phyloP scores from a whole-genome alignment of 2,888 invertebrate genomes.

The Tipula unca region DNA sequence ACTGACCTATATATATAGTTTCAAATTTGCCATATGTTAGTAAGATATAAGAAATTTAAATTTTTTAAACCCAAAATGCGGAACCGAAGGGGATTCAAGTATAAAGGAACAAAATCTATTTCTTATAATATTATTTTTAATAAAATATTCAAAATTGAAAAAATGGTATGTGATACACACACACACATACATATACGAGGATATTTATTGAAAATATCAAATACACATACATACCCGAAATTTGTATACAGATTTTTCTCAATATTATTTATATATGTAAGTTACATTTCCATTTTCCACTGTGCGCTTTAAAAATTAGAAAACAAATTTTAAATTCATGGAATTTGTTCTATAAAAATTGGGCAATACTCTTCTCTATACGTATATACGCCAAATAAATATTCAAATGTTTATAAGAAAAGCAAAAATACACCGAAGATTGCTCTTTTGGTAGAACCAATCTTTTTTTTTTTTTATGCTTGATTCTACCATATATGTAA shows the following conservation, averaged over 20 bases:
- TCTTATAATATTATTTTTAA: background rate
- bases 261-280: background rate
- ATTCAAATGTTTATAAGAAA: background rate
- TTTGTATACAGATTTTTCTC: background rate
- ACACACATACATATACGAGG: no score
- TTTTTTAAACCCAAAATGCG: background rate
- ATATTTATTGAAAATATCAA: background rate
- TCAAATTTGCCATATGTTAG: background rate
- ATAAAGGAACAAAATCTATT: background rate
- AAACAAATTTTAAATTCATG: background rate
- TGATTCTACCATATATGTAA: background rate
- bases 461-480: background rate
- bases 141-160: slow-evolving; percentile 8
- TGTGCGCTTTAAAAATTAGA: background rate
- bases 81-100: background rate
- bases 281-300: background rate
- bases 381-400: background rate
- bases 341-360: background rate
- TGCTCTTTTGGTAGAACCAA: background rate
- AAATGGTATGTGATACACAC: background rate
- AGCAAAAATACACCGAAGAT: background rate
- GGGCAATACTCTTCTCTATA: background rate
- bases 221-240: background rate
- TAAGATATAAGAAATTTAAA: background rate
- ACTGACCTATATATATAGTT: background rate